These are phyloP conservation scores for Pipistrellus kuhlii DNA, from an alignment of 2,797 vertebrate species.

Conservation along the genomic window DNA sequence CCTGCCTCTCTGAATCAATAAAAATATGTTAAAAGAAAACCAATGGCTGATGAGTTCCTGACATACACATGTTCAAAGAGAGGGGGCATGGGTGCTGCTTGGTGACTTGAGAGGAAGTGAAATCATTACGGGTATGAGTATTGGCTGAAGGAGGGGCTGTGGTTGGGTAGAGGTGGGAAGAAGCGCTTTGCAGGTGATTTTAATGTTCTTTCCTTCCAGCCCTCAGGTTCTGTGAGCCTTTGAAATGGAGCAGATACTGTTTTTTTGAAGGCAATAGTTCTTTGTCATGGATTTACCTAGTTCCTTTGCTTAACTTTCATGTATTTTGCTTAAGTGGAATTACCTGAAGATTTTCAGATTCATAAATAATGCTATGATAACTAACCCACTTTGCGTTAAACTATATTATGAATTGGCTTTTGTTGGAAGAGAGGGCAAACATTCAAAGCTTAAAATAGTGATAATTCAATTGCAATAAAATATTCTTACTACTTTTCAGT, in stretches of 20 bases:
- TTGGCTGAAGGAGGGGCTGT: not conserved
- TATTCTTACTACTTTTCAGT: not conserved
- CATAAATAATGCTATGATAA: constrained; percentile 9
- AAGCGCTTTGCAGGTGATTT: not conserved
- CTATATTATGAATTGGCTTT: not conserved
- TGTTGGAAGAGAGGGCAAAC: not conserved
- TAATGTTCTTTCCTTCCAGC: not conserved
- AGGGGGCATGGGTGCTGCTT: not conserved
- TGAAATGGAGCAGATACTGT: not conserved
- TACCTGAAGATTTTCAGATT: constrained; percentile 35
- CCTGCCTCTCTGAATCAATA: too few species aligned
- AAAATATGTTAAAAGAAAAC: not conserved
- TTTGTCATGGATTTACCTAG: not conserved
- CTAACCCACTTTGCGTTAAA: not conserved
- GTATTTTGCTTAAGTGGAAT: constrained; percentile 9
- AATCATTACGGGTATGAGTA: not conserved
- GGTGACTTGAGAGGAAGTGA: not conserved
- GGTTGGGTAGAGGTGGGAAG: not conserved
- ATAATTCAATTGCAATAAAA: not conserved
- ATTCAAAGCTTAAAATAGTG: not conserved
- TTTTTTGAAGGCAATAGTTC: not conserved
- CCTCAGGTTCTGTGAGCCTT: not conserved
- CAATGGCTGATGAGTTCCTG: not conserved
- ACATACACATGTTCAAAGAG: not conserved
- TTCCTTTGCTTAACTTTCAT: not conserved